Percentiles rank a stretch among this genome's conserved stretches.
phyloP scores from a whole-genome alignment of 2,888 invertebrate species.

The Drosophila mercatorum region DNA sequence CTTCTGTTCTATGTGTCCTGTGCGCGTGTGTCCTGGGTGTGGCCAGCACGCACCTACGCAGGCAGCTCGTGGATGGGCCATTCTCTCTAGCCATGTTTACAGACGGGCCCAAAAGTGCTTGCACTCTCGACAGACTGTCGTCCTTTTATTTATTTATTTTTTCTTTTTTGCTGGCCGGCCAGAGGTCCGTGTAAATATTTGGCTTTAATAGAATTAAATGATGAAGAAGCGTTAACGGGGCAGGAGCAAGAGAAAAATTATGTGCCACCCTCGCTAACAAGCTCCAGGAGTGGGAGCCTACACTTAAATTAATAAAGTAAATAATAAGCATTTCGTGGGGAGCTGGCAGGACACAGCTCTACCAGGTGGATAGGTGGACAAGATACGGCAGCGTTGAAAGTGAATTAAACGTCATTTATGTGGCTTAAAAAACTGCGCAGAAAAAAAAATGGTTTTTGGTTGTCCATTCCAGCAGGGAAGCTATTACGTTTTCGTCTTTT shows the following conservation, averaged over 20 bases:
- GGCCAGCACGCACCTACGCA: constrained; percentile 39
- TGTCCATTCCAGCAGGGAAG: constrained; percentile 12
- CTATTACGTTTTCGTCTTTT: constrained; percentile 16
- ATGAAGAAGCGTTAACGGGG: constrained; percentile 49
- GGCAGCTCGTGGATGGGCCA: not conserved
- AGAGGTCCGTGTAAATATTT: constrained; percentile 68
- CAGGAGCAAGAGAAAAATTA: constrained; percentile 37
- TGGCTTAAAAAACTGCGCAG: constrained; percentile 55
- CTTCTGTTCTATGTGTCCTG: constrained; percentile 25
- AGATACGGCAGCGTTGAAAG: constrained; percentile 54
- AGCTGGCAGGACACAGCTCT: constrained; percentile 5
- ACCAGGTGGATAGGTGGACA: constrained; percentile 21
- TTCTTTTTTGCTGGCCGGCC: constrained; percentile 1
- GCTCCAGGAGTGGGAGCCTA: constrained; percentile 23
- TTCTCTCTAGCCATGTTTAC: constrained; percentile 12
- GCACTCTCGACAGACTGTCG: constrained; percentile 32
- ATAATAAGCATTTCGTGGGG: constrained; percentile 70
- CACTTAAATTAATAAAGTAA: constrained; percentile 83
- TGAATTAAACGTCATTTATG: constrained; percentile 77
- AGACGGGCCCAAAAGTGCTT: constrained; percentile 33
- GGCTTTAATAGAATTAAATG: constrained; percentile 79
- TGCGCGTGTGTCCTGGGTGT: constrained; percentile 29
- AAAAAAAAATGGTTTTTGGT: constrained; percentile 22
- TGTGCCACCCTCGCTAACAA: constrained; percentile 52
- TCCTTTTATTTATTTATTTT: constrained; percentile 2